Evolutionary conservation across 2,797 vertebrate species (phyloP).

Genomic region (Perdix hodgsoniae): DNA sequence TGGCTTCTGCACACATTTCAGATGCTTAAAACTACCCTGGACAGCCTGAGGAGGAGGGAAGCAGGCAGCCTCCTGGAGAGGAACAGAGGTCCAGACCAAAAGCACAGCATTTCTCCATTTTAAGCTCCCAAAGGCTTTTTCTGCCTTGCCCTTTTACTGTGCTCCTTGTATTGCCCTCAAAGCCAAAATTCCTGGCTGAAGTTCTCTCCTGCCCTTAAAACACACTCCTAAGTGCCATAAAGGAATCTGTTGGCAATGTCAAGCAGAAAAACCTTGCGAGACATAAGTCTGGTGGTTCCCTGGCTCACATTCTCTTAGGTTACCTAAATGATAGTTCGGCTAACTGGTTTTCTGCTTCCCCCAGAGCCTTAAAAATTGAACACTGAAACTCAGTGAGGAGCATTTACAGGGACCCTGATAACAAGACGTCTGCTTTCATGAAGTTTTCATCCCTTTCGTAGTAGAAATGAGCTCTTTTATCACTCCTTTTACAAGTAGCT

Average conservation of each 20-base stretch:
- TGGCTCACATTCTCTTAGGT: background rate
- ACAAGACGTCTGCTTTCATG: background rate
- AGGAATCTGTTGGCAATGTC: background rate
- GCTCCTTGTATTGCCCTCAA: background rate
- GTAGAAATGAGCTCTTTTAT: background rate
- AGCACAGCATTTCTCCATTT: rapidly evolving
- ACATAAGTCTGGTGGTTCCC: background rate
- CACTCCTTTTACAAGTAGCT: background rate
- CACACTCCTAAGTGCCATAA: background rate
- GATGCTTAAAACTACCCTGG: background rate
- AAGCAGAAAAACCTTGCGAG: background rate
- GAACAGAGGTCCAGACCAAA: background rate
- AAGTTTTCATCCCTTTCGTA: background rate
- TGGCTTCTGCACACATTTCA: background rate
- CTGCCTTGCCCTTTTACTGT: background rate
- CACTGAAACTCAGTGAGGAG: background rate
- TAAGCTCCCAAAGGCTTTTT: background rate
- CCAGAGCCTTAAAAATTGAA: background rate
- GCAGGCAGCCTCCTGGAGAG: background rate
- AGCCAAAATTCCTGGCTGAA: background rate
- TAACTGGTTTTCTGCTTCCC: background rate
- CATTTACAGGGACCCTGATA: background rate
- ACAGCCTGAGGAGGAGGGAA: background rate
- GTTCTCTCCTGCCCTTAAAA: background rate
- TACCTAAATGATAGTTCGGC: background rate